These are phyloP conservation scores for Scaptomyza polygonia DNA, from an alignment of 2,888 invertebrate species.

Conservation along the genomic window DNA sequence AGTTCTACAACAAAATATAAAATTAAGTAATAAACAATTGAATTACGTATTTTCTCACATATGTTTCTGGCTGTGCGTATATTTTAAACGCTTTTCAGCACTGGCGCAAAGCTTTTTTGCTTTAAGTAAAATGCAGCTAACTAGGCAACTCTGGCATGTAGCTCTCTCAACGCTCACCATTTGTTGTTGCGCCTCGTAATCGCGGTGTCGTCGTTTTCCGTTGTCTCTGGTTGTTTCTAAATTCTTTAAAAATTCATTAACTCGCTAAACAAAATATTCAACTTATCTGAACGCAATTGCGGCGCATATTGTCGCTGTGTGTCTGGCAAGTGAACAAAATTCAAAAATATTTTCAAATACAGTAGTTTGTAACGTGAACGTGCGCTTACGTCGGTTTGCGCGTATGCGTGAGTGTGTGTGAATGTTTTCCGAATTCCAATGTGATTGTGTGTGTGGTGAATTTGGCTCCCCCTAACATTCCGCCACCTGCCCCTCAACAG, in stretches of 20 bases:
- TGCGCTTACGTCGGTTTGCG: conserved; percentile 70
- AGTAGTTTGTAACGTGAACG: conserved; percentile 65
- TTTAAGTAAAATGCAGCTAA: conserved; percentile 12
- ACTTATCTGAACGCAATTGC: conserved; percentile 32
- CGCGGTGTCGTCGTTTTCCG: conserved; percentile 68
- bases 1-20: background rate
- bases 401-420: conserved; percentile 31
- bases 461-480: conserved; percentile 48
- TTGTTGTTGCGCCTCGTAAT: conserved; percentile 70
- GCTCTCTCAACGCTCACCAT: conserved; percentile 57
- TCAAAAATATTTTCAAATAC: conserved; percentile 22
- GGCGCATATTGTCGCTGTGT: conserved; percentile 35
- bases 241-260: conserved; percentile 56
- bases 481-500: conserved; percentile 13
- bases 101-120: conserved; percentile 51
- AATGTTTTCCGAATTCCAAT: conserved; percentile 45
- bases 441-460: conserved; percentile 74
- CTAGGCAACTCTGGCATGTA: conserved; percentile 44
- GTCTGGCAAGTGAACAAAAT: conserved; percentile 29
- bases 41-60: conserved; percentile 1
- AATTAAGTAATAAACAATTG: conserved; percentile 10
- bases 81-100: conserved; percentile 24
- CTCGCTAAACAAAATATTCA: conserved; percentile 35
- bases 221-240: conserved; percentile 56
- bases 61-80: background rate